These are phyloP conservation scores for Amazona guildingii DNA, from an alignment of 2,113 vertebrate genomes.

Conservation along the genomic window DNA sequence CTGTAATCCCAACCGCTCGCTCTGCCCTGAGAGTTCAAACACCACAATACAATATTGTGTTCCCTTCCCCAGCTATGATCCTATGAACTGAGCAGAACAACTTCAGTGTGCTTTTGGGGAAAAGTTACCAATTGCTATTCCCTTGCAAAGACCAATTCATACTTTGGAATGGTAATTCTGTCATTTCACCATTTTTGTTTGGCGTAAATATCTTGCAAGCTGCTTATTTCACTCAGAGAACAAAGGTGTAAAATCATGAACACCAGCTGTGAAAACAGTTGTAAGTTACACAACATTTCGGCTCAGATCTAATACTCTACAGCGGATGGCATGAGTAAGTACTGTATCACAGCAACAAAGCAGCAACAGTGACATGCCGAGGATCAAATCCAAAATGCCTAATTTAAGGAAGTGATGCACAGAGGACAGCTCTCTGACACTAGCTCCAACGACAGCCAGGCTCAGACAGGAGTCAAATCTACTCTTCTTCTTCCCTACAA, in stretches of 20 bases:
- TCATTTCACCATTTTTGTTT: background rate
- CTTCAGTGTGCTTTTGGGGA: background rate
- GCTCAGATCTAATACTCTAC: constrained; percentile 59
- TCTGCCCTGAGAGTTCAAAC: background rate
- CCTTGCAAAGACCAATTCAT: background rate
- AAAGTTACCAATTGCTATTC: background rate
- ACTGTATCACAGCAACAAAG: constrained; percentile 75
- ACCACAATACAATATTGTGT: background rate
- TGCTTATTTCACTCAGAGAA: background rate
- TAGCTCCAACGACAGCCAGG: background rate
- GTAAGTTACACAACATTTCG: constrained; percentile 56
- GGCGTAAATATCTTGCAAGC: background rate
- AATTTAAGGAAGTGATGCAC: constrained; percentile 67
- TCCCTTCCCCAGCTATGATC: background rate
- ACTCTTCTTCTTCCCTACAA: background rate
- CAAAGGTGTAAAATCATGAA: constrained; percentile 25
- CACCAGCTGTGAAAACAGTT: constrained; percentile 57
- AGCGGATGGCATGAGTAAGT: constrained; percentile 64
- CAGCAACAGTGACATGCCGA: constrained; percentile 66
- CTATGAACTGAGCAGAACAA: background rate
- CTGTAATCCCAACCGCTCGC: background rate
- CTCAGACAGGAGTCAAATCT: background rate
- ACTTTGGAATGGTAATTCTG: background rate
- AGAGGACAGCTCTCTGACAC: background rate
- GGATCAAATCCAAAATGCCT: constrained; percentile 70